These are phyloP conservation scores for Tenebrosternarchus preto DNA, from an alignment of 2,113 vertebrate species.

Conservation along the genomic window DNA sequence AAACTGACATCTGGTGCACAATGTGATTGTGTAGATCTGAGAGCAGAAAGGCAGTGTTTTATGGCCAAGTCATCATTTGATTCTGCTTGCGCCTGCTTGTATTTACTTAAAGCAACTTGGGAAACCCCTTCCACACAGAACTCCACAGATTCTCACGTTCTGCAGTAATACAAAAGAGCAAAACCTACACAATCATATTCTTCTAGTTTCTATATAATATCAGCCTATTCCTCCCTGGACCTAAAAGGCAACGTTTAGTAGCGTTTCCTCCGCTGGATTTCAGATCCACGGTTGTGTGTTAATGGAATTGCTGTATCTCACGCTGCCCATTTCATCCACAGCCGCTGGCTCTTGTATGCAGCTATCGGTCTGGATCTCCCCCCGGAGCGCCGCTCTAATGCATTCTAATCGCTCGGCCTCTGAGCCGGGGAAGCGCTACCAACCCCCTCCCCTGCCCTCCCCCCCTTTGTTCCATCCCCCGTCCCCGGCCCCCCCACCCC, in stretches of 20 bases:
- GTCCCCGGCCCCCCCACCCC: neutral
- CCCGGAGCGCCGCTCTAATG: slow-evolving; percentile 7
- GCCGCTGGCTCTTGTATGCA: slow-evolving; percentile 7
- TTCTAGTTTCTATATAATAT: too few relatives aligned
- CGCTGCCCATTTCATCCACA: neutral
- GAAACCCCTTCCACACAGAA: neutral
- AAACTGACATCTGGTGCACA: slow-evolving; percentile 64
- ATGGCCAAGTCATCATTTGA: slow-evolving; percentile 15
- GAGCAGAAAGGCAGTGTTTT: slow-evolving; percentile 24
- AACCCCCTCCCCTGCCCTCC: too few relatives aligned
- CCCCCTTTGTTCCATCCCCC: neutral
- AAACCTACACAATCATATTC: too few relatives aligned
- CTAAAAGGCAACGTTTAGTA: neutral
- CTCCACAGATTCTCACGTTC: neutral
- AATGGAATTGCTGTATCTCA: neutral
- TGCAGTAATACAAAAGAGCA: too few relatives aligned
- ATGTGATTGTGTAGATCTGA: slow-evolving; percentile 40
- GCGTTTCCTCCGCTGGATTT: neutral
- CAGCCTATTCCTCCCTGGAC: neutral
- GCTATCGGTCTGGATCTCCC: slow-evolving; percentile 11
- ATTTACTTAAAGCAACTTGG: slow-evolving; percentile 16
- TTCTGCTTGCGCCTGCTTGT: neutral
- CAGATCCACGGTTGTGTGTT: neutral
- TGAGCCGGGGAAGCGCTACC: slow-evolving; percentile 15
- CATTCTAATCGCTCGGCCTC: slow-evolving; percentile 21